Evolutionary conservation across 2,113 vertebrate species (phyloP).

Genomic region (Chionis minor): DNA sequence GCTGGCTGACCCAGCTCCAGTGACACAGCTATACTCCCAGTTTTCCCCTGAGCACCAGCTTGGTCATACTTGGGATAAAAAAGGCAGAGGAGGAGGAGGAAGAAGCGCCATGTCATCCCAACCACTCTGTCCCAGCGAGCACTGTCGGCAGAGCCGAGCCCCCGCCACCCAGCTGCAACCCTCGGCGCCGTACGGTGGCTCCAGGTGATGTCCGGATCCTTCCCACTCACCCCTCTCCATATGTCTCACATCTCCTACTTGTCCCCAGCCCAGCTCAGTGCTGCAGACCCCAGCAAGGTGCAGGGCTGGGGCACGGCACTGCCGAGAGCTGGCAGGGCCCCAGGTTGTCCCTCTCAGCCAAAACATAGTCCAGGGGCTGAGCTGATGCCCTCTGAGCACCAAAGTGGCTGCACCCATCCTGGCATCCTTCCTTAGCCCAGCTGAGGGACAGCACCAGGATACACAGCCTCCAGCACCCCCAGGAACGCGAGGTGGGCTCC

Average conservation of each 20-base stretch:
- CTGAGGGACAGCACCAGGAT: neutral
- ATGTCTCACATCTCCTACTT: too few relatives aligned
- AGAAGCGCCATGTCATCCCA: neutral
- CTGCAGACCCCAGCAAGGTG: neutral
- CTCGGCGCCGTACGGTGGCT: rapidly evolving
- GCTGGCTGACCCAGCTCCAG: neutral
- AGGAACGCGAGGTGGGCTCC: rapidly evolving
- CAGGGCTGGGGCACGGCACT: neutral
- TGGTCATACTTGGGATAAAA: neutral
- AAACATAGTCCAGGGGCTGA: neutral
- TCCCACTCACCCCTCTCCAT: rapidly evolving
- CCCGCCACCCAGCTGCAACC: neutral
- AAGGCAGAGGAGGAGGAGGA: neutral
- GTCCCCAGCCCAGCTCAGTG: neutral
- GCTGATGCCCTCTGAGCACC: neutral
- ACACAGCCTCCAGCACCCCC: neutral
- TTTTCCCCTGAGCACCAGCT: neutral
- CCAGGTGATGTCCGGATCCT: rapidly evolving
- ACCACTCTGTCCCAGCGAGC: neutral
- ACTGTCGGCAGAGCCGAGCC: neutral
- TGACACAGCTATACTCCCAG: rapidly evolving
- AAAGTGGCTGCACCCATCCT: neutral
- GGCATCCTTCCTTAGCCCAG: neutral
- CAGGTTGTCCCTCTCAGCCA: neutral
- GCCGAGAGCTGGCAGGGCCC: neutral